Evolutionary conservation across 2,113 vertebrate species (phyloP).

Genomic region (Pimephales promelas): DNA sequence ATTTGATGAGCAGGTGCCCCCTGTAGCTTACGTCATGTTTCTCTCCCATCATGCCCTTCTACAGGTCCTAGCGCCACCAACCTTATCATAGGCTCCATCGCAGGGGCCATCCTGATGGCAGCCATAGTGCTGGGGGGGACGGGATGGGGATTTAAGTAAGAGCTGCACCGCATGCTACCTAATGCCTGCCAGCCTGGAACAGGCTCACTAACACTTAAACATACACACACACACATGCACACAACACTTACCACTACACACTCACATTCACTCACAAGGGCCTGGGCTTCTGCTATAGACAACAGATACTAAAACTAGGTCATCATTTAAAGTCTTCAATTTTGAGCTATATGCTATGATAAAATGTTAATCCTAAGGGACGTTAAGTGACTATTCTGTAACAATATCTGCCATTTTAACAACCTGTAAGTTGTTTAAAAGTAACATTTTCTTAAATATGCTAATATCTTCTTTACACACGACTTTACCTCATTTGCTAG

Average conservation of each 20-base stretch:
- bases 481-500: not conserved
- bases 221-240: conserved; percentile 30
- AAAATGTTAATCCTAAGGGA: not conserved
- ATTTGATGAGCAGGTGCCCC: conserved; percentile 54
- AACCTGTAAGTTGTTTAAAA: not conserved
- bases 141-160: conserved; percentile 99
- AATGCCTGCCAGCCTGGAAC: conserved; percentile 60
- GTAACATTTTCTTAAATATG: not conserved
- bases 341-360: not conserved
- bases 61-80: conserved; percentile 99
- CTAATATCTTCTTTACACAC: not conserved
- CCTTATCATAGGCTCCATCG: conserved; percentile 99
- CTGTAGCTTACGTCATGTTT: conserved; percentile 76
- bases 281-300: conserved; percentile 98
- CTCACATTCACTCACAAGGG: conserved; percentile 68
- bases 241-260: conserved; percentile 28
- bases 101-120: conserved; percentile 99
- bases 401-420: not conserved
- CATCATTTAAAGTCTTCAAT: not conserved
- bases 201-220: conserved; percentile 49
- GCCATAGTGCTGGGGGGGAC: conserved; percentile 99
- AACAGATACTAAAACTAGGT: conserved; percentile 14
- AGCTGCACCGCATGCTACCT: conserved; percentile 87
- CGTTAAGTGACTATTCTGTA: not conserved
- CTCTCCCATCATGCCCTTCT: conserved; percentile 94